These are phyloP conservation scores for Phymastichus coffea DNA, from an alignment of 1,140 invertebrate genomes.

Conservation along the genomic window DNA sequence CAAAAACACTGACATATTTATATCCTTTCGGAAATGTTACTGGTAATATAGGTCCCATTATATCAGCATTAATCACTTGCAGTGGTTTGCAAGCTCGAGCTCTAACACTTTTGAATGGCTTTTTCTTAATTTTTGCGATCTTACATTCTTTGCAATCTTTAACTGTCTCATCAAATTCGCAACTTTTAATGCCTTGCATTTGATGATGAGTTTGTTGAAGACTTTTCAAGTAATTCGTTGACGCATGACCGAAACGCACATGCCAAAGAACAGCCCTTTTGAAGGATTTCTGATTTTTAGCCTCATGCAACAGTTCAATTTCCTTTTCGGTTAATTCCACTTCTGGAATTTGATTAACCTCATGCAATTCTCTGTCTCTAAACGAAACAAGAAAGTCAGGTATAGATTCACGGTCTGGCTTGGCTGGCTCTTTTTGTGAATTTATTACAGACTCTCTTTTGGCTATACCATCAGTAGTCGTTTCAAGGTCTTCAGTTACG, in stretches of 20 bases:
- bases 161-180: slow-evolving; percentile 27
- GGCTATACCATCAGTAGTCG: too few species aligned
- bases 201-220: slow-evolving; percentile 26
- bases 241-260: slow-evolving; percentile 30
- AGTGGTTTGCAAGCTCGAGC: slow-evolving; percentile 22
- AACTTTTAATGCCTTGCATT: slow-evolving; percentile 13
- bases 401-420: too few species aligned
- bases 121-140: slow-evolving; percentile 27
- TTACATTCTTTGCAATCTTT: slow-evolving; percentile 29
- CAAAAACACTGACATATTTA: background rate
- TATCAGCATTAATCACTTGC: slow-evolving; percentile 7
- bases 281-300: too few species aligned
- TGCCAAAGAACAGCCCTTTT: slow-evolving; percentile 33
- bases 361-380: too few species aligned
- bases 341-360: too few species aligned
- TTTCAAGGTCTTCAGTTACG: too few species aligned
- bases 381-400: too few species aligned
- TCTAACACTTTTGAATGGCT: slow-evolving; percentile 24
- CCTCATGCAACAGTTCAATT: too few species aligned
- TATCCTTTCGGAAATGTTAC: background rate
- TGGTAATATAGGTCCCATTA: slow-evolving; percentile 3
- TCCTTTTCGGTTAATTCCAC: too few species aligned
- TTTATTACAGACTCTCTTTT: too few species aligned
- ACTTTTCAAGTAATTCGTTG: slow-evolving; percentile 23
- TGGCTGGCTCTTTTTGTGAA: too few species aligned